Evolutionary conservation across 2,797 vertebrate species (phyloP), one percentile per base, ranked within the genome.

Genomic region (Thalassophryne amazonica): DNA sequence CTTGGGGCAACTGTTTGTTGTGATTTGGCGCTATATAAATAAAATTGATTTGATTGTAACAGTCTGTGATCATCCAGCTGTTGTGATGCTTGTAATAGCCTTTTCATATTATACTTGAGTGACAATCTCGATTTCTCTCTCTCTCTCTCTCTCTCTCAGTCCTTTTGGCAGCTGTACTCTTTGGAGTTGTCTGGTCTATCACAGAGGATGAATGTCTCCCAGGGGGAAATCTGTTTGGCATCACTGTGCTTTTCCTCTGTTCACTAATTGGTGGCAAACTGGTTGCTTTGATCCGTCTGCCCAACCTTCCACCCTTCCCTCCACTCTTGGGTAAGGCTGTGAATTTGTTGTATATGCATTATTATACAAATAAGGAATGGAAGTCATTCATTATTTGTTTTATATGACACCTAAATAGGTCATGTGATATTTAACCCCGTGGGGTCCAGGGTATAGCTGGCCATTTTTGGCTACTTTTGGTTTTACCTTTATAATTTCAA

Each of bases 141-240:
- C 5, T n/a, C n/a, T n/a, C 15, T 49, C 17, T 65, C 11, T 56
- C 17, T 8, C 28, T 47, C 51, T 6, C 75, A 98, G 97, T 91
- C 50, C 81, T 88, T 65, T 54, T 93, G 9, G 80, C 93, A 5
- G 77, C 84, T 33, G 90, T 98, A 55, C 63, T 98, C 25, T 98
- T 96, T 76, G 95, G 93, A 36, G 91, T 94, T 5, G 73, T 92
- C 41, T 97, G 95, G 96, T 96, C 97, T 4, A 66, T 98, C 81
- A 95, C 95, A 0, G 92, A 92, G 55, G 14, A 85, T 0, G 91
- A 98, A 69, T 95, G 95, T 82, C 93, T 97, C 21, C 97, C 96
- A 11, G 92, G 93, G 37, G 94, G 96, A 36, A 98, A 95, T 69
- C 81, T 99, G 6, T 99, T 98, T 75, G 95, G 95, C 76, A 92